phyloP scores from a whole-genome alignment of 2,113 vertebrate genomes.

The Aptenodytes patagonicus region DNA sequence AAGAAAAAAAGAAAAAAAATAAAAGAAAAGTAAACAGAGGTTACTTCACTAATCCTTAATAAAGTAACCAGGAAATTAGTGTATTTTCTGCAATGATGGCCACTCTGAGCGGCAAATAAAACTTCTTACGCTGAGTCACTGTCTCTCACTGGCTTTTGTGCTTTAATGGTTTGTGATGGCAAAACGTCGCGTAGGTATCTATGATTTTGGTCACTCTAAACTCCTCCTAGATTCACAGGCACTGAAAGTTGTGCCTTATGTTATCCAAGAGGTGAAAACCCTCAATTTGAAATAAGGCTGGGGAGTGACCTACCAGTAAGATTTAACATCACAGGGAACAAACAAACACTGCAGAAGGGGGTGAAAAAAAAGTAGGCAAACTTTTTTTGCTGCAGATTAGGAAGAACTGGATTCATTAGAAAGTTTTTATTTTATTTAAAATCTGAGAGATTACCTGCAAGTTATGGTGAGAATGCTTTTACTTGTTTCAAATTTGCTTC shows the following conservation, averaged over 20 bases:
- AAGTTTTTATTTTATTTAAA: not conserved
- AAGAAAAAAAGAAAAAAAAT: not conserved
- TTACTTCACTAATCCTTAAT: not conserved
- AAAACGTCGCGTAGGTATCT: not conserved
- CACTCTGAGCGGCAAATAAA: not conserved
- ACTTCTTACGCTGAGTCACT: not conserved
- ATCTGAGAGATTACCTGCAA: not conserved
- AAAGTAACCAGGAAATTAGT: not conserved
- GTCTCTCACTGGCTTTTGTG: not conserved
- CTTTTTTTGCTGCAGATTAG: not conserved
- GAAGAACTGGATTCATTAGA: not conserved
- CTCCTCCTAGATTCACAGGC: not conserved
- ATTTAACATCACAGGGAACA: not conserved
- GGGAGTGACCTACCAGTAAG: not conserved
- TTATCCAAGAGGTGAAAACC: not conserved
- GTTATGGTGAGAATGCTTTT: not conserved
- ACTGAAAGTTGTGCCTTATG: not conserved
- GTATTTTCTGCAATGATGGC: not conserved
- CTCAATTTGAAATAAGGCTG: not conserved
- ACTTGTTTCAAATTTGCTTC: not conserved
- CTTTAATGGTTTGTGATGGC: not conserved
- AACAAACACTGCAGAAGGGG: not conserved
- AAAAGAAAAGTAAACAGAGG: not conserved
- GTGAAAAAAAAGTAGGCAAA: fast-evolving
- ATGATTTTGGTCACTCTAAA: not conserved